Evolutionary conservation across 2,797 vertebrate genomes (phyloP).

Genomic region (Menidia menidia): DNA sequence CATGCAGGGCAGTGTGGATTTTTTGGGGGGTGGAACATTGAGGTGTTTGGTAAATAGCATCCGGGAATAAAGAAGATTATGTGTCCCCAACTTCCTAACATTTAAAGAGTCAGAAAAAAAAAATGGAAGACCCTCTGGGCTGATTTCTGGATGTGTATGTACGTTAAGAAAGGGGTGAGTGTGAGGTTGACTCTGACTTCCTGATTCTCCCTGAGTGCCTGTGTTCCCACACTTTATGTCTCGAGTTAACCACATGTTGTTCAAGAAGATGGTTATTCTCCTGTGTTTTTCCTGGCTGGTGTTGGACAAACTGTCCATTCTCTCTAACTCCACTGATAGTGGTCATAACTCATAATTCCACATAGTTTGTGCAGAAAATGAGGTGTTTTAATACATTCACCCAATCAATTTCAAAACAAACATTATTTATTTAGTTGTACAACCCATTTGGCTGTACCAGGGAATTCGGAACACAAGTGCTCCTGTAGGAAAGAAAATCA

Average conservation of each 20-base stretch:
- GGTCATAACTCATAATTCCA: slow-evolving; percentile 51
- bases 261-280: slow-evolving; percentile 33
- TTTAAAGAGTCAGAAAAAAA: slow-evolving; percentile 21
- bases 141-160: slow-evolving; percentile 25
- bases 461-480: slow-evolving; percentile 16
- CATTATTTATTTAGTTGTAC: slow-evolving; percentile 19
- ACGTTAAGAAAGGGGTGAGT: background rate
- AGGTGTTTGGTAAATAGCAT: slow-evolving; percentile 17
- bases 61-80: slow-evolving; percentile 7
- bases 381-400: background rate
- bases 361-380: slow-evolving; percentile 21
- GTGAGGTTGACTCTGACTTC: slow-evolving; percentile 8
- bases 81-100: slow-evolving; percentile 5
- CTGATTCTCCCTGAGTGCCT: slow-evolving; percentile 14
- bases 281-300: slow-evolving; percentile 57
- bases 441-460: slow-evolving; percentile 31
- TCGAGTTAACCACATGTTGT: slow-evolving; percentile 22
- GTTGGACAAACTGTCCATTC: slow-evolving; percentile 20
- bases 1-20: background rate
- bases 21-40: slow-evolving; percentile 4
- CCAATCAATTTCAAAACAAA: background rate
- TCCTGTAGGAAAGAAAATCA: slow-evolving; percentile 51
- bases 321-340: background rate
- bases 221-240: slow-evolving; percentile 16
- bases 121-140: slow-evolving; percentile 67